These are phyloP conservation scores for Copsychus sechellarum DNA, from an alignment of 2,113 vertebrate genomes.

Conservation along the genomic window DNA sequence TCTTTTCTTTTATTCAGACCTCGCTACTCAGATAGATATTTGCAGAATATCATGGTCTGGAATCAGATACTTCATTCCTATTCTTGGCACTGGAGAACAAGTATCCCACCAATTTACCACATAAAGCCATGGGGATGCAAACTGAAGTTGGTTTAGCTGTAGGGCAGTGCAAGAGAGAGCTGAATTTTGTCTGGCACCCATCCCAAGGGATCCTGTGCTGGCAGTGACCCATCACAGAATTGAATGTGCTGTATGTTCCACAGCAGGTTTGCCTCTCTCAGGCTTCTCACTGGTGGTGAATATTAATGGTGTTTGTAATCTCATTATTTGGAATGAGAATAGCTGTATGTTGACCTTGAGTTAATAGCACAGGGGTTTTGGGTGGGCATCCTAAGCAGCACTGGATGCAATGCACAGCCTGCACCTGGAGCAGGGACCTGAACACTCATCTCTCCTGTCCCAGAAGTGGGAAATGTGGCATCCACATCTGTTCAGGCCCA, in stretches of 20 bases:
- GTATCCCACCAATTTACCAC: not conserved
- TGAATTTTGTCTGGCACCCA: not conserved
- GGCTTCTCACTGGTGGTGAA: not conserved
- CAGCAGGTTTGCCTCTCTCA: accelerated
- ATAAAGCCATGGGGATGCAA: not conserved
- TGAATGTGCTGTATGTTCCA: not conserved
- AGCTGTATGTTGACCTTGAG: not conserved
- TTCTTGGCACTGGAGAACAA: not conserved
- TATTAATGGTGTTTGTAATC: not conserved
- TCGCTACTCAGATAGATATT: not conserved
- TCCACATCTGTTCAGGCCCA: not conserved
- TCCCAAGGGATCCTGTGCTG: not conserved
- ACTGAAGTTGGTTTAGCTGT: not conserved
- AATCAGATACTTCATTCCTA: not conserved
- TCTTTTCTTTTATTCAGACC: slow-evolving; percentile 31
- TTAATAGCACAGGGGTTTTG: not conserved
- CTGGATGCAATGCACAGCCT: not conserved
- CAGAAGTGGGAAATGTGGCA: not conserved
- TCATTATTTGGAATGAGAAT: not conserved
- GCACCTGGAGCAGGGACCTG: not conserved
- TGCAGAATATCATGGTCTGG: not conserved
- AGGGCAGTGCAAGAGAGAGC: not conserved
- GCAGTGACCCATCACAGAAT: not conserved
- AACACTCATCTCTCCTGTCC: not conserved
- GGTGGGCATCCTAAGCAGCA: not conserved